These are phyloP conservation scores for Microcebus ravelobensis DNA, from an alignment of 2,113 vertebrate genomes.

Conservation along the genomic window DNA sequence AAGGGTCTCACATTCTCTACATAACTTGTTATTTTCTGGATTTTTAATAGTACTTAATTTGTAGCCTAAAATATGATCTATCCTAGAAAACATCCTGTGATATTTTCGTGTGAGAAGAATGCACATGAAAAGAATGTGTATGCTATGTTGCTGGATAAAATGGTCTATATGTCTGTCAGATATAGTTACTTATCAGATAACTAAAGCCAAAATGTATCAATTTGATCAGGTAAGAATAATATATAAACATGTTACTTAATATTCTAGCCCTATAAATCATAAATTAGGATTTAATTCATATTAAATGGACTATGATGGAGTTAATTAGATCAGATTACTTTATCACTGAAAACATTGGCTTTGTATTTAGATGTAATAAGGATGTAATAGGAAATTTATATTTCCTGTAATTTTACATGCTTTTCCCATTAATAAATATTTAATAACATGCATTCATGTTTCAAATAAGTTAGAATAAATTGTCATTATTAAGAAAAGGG, in stretches of 20 bases:
- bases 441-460: neutral
- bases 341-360: neutral
- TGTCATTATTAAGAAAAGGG: neutral
- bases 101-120: no score
- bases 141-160: no score
- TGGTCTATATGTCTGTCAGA: no score
- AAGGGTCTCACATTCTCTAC: no score
- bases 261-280: neutral
- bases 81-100: no score
- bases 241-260: neutral
- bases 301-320: neutral
- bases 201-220: neutral
- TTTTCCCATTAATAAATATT: neutral
- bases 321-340: neutral
- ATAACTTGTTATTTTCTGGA: no score
- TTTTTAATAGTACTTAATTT: no score
- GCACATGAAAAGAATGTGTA: no score
- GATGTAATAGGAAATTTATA: neutral
- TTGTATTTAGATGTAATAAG: neutral
- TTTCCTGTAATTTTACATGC: neutral
- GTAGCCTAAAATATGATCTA: no score
- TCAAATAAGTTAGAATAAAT: neutral
- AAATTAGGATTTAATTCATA: neutral
- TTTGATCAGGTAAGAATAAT: neutral
- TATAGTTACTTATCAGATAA: neutral